Conservation (phyloP, 2,888 invertebrate species). For the Crematogaster levior region DNA sequence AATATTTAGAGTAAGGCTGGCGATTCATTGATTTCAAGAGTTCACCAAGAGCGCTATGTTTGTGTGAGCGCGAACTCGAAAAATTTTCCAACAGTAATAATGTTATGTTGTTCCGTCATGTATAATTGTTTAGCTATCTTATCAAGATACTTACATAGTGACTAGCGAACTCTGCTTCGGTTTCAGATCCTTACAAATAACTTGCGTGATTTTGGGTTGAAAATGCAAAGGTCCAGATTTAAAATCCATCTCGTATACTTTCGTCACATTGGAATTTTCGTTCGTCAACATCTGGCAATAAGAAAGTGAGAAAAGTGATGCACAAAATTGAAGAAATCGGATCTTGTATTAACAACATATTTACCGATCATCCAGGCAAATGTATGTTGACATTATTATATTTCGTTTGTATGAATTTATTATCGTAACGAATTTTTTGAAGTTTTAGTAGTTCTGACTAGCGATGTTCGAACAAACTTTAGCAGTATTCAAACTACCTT, state of each 20-base stretch:
- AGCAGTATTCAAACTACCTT: not conserved
- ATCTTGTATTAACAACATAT: not conserved
- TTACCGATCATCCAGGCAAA: not conserved
- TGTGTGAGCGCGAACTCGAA: not conserved
- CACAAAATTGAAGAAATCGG: not conserved
- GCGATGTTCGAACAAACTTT: too few species aligned
- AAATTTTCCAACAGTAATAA: too few species aligned
- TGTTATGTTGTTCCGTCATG: not conserved
- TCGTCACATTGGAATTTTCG: constrained; percentile 58
- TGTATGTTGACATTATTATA: not conserved
- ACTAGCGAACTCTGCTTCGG: constrained; percentile 86
- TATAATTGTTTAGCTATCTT: not conserved
- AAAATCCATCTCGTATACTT: constrained; percentile 46
- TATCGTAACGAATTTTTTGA: not conserved
- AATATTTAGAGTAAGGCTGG: not conserved
- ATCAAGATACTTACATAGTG: constrained; percentile 86
- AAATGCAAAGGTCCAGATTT: constrained; percentile 35
- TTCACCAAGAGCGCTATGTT: not conserved
- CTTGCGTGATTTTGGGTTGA: constrained; percentile 30
- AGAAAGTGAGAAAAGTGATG: not conserved
- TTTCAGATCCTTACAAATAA: constrained; percentile 62
- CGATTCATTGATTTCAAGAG: constrained; percentile 17
- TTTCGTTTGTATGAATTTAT: not conserved
- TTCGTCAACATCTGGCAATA: constrained; percentile 55
- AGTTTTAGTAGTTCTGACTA: not conserved